Evolutionary conservation across 2,797 vertebrate genomes (phyloP).

Genomic region (Siniperca obscura): DNA sequence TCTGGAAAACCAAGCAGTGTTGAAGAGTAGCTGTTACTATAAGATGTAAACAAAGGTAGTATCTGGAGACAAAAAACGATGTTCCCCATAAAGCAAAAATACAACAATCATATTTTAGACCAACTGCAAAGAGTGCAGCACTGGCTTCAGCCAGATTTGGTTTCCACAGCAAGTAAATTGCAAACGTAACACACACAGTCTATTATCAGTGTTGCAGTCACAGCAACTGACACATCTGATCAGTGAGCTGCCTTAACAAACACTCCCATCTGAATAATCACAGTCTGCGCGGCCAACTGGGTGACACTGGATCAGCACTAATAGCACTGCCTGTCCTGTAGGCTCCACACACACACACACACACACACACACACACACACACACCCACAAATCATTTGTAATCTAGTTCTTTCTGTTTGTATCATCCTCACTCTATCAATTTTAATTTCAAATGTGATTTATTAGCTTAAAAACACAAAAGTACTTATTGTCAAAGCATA

Average conservation of each 20-base stretch:
- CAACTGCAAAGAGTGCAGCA: neutral
- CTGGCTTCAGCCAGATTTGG: neutral
- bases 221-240: constrained; percentile 61
- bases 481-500: neutral
- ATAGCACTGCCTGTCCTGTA: constrained; percentile 49
- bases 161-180: neutral
- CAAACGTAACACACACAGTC: neutral
- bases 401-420: neutral
- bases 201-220: constrained; percentile 36
- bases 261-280: constrained; percentile 67
- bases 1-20: neutral
- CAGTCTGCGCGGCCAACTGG: constrained; percentile 40
- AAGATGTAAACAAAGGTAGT: neutral
- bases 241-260: constrained; percentile 46
- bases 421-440: constrained; percentile 9
- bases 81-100: neutral
- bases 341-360: constrained; percentile 14
- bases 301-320: constrained; percentile 57
- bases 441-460: constrained; percentile 24
- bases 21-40: neutral
- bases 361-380: constrained; percentile 15
- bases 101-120: neutral
- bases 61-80: neutral
- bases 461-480: constrained; percentile 3
- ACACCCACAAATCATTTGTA: neutral